A percentile compares a stretch with the other conserved stretches of the same genome.
phyloP scores from a whole-genome alignment of 2,797 vertebrate genomes.

The Percopsis omiscomaycus region DNA sequence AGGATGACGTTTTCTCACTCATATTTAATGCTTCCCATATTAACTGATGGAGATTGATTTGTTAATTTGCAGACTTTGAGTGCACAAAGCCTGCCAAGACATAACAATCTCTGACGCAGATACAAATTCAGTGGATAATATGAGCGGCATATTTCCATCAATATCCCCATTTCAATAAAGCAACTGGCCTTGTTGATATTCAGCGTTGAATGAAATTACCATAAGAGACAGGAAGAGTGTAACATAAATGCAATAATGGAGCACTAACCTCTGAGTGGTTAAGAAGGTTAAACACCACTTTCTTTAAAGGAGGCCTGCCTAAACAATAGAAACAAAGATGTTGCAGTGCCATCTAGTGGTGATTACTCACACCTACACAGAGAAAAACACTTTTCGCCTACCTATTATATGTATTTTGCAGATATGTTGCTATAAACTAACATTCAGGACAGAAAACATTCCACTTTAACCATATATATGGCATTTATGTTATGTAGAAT shows the following conservation, averaged over 20 bases:
- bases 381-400: too few species aligned
- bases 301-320: neutral
- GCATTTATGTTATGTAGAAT: neutral
- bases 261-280: constrained; percentile 1
- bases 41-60: too few species aligned
- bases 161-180: constrained; percentile 12
- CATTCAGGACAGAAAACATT: neutral
- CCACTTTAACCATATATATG: too few species aligned
- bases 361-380: neutral
- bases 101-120: constrained; percentile 22
- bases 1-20: too few species aligned
- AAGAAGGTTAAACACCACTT: neutral
- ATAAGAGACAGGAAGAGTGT: constrained; percentile 14
- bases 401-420: too few species aligned
- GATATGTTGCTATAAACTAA: neutral
- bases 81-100: neutral
- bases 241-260: constrained; percentile 19
- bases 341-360: constrained; percentile 63
- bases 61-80: neutral
- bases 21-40: too few species aligned
- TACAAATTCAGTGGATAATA: constrained; percentile 18
- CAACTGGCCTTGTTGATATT: constrained; percentile 27
- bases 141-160: constrained; percentile 19
- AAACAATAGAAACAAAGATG: constrained; percentile 23
- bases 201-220: constrained; percentile 37